Conservation (phyloP, 2,797 vertebrate species). For the Gobionotothen gibberifrons region DNA sequence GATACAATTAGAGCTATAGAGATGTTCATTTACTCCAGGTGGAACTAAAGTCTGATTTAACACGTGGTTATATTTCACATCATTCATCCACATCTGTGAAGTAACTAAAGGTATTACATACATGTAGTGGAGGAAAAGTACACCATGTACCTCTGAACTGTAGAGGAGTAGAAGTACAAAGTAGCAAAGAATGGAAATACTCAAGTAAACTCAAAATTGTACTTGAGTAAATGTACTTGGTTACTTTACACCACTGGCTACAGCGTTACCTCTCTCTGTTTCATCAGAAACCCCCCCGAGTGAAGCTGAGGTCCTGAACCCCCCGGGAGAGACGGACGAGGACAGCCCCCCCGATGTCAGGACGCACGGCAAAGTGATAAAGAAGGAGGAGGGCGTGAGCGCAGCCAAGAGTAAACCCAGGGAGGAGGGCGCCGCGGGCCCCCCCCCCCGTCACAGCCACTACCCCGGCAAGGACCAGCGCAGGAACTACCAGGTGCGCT, state of each 20-base stretch:
- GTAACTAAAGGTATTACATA: no score
- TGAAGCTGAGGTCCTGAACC: slow-evolving; percentile 24
- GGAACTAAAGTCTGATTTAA: no score
- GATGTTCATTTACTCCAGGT: background rate
- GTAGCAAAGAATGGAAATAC: no score
- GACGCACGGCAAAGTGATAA: slow-evolving; percentile 46
- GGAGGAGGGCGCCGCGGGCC: background rate
- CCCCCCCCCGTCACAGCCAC: slow-evolving; percentile 73
- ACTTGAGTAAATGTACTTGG: no score
- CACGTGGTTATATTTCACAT: no score
- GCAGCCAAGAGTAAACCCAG: slow-evolving; percentile 38
- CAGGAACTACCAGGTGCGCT: slow-evolving; percentile 90
- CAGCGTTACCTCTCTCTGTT: background rate
- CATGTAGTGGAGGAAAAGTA: no score
- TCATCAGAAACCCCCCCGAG: slow-evolving; percentile 55
- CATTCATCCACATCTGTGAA: no score
- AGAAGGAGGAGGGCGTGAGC: slow-evolving; percentile 23
- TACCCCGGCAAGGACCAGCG: slow-evolving; percentile 89
- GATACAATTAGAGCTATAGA: no score
- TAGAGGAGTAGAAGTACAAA: no score
- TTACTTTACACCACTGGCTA: no score
- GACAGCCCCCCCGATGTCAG: slow-evolving; percentile 31
- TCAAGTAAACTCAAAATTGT: no score
- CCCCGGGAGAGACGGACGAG: slow-evolving; percentile 27
- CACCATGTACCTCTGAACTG: no score